Evolutionary conservation across 2,113 vertebrate genomes (phyloP).

Genomic region (Gasterosteus nipponicus): DNA sequence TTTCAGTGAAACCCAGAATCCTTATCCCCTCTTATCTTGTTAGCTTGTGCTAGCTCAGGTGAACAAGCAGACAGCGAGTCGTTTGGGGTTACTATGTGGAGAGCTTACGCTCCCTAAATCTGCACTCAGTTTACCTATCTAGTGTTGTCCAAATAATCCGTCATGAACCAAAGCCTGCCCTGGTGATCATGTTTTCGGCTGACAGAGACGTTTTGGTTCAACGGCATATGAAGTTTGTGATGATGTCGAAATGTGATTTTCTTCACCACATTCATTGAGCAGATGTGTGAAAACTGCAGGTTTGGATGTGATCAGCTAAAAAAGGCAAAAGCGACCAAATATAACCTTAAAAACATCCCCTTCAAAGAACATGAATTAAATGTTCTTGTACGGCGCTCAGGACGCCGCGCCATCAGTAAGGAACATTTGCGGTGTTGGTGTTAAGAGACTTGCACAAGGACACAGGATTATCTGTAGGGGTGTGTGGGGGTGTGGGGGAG

Average conservation of each 20-base stretch:
- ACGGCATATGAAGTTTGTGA: neutral
- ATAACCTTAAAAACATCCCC: neutral
- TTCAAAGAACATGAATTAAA: neutral
- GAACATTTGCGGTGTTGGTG: no score
- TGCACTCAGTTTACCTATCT: neutral
- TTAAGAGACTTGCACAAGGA: no score
- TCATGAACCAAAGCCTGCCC: neutral
- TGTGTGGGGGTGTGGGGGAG: no score
- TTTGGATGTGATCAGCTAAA: neutral
- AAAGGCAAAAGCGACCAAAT: neutral
- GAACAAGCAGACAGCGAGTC: conserved; percentile 20
- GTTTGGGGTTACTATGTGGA: neutral
- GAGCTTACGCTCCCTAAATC: neutral
- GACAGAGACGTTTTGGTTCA: neutral
- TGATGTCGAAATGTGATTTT: neutral
- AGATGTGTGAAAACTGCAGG: neutral
- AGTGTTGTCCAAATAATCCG: neutral
- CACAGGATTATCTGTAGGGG: no score
- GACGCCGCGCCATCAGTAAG: no score
- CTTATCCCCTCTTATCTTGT: conserved; percentile 68
- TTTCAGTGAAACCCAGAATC: conserved; percentile 40
- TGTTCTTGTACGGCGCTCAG: no score
- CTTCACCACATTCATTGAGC: neutral
- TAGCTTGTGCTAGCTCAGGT: conserved; percentile 51
- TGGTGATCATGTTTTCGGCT: neutral